These are phyloP conservation scores for Cerastoderma edule DNA, from an alignment of 2,888 invertebrate genomes.

Conservation along the genomic window DNA sequence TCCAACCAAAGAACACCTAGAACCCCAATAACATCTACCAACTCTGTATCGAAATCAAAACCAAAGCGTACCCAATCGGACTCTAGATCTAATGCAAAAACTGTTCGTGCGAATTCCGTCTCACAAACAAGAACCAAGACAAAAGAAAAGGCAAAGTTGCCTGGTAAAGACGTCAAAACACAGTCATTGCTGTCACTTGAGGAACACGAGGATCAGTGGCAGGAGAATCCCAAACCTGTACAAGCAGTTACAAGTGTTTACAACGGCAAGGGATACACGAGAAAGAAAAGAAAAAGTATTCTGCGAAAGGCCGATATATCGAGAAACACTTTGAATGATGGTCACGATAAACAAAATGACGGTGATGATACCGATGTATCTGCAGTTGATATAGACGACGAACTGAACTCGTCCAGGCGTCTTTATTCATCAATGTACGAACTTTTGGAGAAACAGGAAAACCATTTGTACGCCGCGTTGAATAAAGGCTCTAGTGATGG, in stretches of 20 bases:
- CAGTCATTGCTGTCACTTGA: conserved; percentile 1
- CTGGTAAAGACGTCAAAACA: background rate
- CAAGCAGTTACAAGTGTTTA: too few relatives aligned
- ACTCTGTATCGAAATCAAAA: too few relatives aligned
- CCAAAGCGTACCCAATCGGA: too few relatives aligned
- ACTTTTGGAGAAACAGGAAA: conserved; percentile 4
- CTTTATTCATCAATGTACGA: conserved; percentile 6
- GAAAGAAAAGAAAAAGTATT: conserved; percentile 13
- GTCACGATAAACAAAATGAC: background rate
- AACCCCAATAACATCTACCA: background rate
- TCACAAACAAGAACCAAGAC: too few relatives aligned
- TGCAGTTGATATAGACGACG: conserved; percentile 8
- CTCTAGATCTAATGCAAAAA: too few relatives aligned
- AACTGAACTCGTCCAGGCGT: conserved; percentile 10
- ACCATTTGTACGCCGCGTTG: background rate
- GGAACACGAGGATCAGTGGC: background rate
- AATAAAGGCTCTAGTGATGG: background rate
- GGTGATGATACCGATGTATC: conserved; percentile 2
- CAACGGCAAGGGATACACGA: too few relatives aligned
- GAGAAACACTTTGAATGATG: background rate
- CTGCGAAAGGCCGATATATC: background rate
- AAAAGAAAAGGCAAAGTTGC: too few relatives aligned
- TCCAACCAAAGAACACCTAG: conserved; percentile 11
- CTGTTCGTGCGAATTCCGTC: too few relatives aligned
- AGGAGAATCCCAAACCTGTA: too few relatives aligned